These are phyloP conservation scores for Saguinus imperator DNA, from an alignment of 2,113 vertebrate species.

Conservation along the genomic window DNA sequence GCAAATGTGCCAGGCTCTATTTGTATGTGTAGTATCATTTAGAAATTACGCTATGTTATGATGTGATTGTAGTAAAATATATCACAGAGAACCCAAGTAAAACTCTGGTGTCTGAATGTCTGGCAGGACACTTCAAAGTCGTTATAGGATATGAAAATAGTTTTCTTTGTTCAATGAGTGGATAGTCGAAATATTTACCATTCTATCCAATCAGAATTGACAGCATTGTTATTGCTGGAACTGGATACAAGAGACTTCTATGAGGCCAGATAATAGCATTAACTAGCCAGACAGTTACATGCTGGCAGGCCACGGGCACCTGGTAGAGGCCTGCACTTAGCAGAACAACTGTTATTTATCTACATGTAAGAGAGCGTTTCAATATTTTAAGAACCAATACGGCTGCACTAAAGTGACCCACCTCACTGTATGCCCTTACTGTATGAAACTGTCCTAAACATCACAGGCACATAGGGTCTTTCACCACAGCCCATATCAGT, in stretches of 20 bases:
- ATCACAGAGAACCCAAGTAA: background rate
- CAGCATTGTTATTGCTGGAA: background rate
- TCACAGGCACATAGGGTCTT: background rate
- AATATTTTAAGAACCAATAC: background rate
- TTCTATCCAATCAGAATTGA: background rate
- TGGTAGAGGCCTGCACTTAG: background rate
- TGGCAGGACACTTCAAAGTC: background rate
- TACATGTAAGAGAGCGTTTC: fast-evolving
- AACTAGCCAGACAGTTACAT: background rate
- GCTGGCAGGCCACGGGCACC: fast-evolving
- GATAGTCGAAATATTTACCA: background rate
- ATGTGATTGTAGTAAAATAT: background rate
- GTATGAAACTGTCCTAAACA: background rate
- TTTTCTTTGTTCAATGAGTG: background rate
- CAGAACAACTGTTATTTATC: background rate
- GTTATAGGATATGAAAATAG: background rate
- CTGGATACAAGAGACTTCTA: background rate
- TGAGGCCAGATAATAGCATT: background rate
- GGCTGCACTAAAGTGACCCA: background rate
- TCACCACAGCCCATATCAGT: fast-evolving
- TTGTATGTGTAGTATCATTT: background rate
- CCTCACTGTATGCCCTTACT: background rate
- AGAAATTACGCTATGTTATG: background rate
- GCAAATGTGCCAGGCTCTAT: background rate
- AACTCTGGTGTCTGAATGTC: background rate